Conservation (phyloP, 2,113 vertebrate species). For the Cyphomyrus plagiostoma region DNA sequence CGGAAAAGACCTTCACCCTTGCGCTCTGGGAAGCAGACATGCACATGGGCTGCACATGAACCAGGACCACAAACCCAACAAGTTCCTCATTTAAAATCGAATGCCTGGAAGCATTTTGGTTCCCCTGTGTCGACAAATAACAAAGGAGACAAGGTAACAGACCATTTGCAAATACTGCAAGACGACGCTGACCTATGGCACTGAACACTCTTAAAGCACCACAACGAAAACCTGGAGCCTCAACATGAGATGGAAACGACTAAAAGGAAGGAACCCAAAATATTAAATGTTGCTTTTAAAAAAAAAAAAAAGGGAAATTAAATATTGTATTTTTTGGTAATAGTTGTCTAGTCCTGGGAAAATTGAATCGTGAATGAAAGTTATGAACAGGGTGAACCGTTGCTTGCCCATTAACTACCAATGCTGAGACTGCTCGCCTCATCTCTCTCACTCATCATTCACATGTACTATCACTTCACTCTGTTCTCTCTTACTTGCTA, state of each 20-base stretch:
- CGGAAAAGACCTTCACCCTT: constrained; percentile 46
- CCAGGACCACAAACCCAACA: background rate
- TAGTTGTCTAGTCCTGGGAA: no score
- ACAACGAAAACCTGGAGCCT: background rate
- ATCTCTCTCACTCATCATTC: no score
- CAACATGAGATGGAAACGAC: background rate
- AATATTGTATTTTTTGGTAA: no score
- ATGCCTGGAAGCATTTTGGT: background rate
- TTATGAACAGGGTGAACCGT: no score
- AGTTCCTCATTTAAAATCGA: background rate
- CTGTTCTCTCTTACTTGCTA: no score
- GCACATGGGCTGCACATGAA: background rate
- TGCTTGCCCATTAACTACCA: no score
- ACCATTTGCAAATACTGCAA: background rate
- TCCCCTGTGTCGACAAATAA: background rate
- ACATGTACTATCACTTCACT: no score
- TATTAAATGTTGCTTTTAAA: background rate
- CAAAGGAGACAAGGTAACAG: background rate
- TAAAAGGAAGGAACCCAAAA: background rate
- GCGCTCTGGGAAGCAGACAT: constrained; percentile 34
- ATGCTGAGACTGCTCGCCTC: no score
- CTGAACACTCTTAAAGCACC: background rate
- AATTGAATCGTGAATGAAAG: no score
- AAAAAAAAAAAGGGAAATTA: background rate
- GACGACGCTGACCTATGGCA: background rate